These are phyloP conservation scores for Excalfactoria chinensis DNA, from an alignment of 2,113 vertebrate genomes.

Conservation along the genomic window DNA sequence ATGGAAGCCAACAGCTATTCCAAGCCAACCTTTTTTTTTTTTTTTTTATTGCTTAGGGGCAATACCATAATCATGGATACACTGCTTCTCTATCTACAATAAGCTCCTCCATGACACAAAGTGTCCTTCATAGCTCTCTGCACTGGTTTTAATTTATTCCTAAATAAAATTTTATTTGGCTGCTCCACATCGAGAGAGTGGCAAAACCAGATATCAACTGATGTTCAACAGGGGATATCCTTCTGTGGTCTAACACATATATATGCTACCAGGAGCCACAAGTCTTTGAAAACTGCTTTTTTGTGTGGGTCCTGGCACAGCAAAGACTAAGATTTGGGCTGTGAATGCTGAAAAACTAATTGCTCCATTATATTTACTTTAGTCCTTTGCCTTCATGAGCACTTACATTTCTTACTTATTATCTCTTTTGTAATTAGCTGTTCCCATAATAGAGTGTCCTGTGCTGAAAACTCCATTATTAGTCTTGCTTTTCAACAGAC, in stretches of 20 bases:
- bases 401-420: conserved; percentile 62
- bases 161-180: conserved; percentile 16
- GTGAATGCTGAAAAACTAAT: conserved; percentile 58
- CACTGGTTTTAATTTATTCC: not conserved
- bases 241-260: not conserved
- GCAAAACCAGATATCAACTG: not conserved
- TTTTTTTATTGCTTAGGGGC: not conserved
- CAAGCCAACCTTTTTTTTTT: not conserved
- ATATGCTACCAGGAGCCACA: not conserved
- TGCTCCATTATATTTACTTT: conserved; percentile 47
- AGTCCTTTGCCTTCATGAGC: conserved; percentile 42
- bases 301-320: not conserved
- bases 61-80: not conserved
- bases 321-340: not conserved
- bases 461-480: conserved; percentile 61
- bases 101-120: not conserved
- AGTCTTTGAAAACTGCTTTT: conserved; percentile 12
- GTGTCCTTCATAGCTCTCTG: not conserved
- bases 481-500: conserved; percentile 50
- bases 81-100: not conserved
- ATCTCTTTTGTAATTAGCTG: conserved; percentile 69
- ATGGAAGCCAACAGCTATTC: not conserved
- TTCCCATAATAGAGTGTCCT: conserved; percentile 56
- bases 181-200: not conserved
- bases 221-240: not conserved